Evolutionary conservation across 2,888 invertebrate species (phyloP), one percentile per base, ranked within the genome.

Genomic region (Hyles lineata): DNA sequence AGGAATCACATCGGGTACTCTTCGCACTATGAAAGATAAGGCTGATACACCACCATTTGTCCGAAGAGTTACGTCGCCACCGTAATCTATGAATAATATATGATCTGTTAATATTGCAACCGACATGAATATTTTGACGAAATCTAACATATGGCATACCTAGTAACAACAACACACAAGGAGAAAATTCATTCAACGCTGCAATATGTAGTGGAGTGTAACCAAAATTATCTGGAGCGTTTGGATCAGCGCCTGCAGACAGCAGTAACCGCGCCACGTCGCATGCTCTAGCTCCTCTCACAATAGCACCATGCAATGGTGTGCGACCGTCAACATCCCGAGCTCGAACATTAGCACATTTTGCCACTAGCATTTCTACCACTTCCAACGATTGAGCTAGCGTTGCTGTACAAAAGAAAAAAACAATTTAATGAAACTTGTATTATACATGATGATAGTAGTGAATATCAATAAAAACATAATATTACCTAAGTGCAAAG

Each of bases 151-250:
- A 43, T 43, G 43, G 3, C 43, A 87, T 81, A 88, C 95, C 96
- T 77, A 98, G 92, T 71, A 98, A 92, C 72, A 97, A 90, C 81
- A 96, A 93, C 19, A 97, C 97, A 80, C 97, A 97, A 23, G 96
- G 95, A 9, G 97, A 97, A 82, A 97, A 97, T 87, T 98, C 98
- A 85, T 98, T 97, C 43, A 98, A 91, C 0, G 98, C 98, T 0
- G 98, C 98, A 63, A 98, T 96, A 85, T 98, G 98, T 52, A 98
- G 88, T 0, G 98, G 97, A 0, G 98, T 97, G 84, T 98, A 98
- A n/a, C 98, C 98, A 82, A 97, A 97, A 78, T 96, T 95, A 83
- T 98, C 98, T 0, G 97, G 95, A 78, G 96, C 96, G 87, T 98
- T 98, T 1, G 97, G 96, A 83, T 96, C 95, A 0, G 97, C 97